These are phyloP conservation scores for Phorcus lineatus DNA, from an alignment of 2,888 invertebrate species.

Conservation along the genomic window DNA sequence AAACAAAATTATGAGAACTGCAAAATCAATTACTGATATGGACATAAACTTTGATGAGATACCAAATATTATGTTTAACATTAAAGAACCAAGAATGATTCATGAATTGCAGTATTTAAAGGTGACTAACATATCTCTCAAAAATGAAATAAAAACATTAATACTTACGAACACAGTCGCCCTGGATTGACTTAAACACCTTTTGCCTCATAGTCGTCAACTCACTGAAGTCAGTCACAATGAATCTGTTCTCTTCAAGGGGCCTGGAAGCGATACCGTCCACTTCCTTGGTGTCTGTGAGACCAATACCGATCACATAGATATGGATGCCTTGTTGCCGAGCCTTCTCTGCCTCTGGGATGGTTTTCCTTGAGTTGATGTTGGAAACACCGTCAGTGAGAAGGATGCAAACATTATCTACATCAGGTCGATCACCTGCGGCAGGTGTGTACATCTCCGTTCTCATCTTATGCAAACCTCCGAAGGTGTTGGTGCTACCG, in stretches of 20 bases:
- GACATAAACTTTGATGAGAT: too few species aligned
- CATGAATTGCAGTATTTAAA: too few species aligned
- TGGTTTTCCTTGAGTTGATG: constrained; percentile 54
- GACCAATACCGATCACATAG: constrained; percentile 66
- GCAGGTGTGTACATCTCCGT: constrained; percentile 57
- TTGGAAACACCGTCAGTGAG: constrained; percentile 70
- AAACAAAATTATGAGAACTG: too few species aligned
- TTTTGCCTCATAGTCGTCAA: constrained; percentile 47
- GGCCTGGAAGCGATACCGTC: constrained; percentile 60
- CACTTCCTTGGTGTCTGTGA: constrained; percentile 64
- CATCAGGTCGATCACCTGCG: constrained; percentile 62
- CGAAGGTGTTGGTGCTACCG: constrained; percentile 67
- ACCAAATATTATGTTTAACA: too few species aligned
- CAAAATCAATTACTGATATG: too few species aligned
- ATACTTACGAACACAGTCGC: constrained; percentile 16
- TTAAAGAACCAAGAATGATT: too few species aligned
- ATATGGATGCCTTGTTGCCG: constrained; percentile 60
- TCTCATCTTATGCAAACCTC: constrained; percentile 54
- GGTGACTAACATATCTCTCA: not conserved
- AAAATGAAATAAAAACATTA: not conserved
- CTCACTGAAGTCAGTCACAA: constrained; percentile 60
- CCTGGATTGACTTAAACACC: constrained; percentile 51
- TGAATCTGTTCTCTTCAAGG: constrained; percentile 55
- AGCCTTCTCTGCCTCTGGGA: constrained; percentile 56
- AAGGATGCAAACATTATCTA: constrained; percentile 54